Evolutionary conservation across 2,113 vertebrate genomes (phyloP).

Genomic region (Anarhynchus alexandrinus): DNA sequence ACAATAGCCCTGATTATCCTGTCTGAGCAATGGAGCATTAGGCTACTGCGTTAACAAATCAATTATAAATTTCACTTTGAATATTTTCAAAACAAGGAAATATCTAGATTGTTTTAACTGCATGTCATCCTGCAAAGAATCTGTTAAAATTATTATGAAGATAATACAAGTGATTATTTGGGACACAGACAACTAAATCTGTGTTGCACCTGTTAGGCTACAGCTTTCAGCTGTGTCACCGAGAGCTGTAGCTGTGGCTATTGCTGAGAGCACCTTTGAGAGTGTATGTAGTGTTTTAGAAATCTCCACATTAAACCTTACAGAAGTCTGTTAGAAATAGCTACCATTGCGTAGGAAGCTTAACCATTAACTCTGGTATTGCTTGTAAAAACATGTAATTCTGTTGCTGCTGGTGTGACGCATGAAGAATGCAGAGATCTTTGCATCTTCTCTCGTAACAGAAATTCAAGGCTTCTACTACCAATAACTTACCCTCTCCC

Average conservation of each 20-base stretch:
- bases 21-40: neutral
- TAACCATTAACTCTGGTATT: neutral
- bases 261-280: neutral
- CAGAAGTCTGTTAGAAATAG: neutral
- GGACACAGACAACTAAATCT: neutral
- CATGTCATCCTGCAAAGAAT: neutral
- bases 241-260: neutral
- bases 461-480: neutral
- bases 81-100: slow-evolving; percentile 12
- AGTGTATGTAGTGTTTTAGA: neutral
- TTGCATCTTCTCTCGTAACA: neutral
- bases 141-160: neutral
- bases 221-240: neutral
- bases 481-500: neutral
- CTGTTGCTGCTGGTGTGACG: neutral
- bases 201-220: neutral
- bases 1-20: neutral
- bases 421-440: neutral
- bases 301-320: neutral
- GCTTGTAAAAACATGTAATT: neutral
- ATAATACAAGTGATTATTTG: neutral
- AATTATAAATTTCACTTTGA: neutral
- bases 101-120: neutral
- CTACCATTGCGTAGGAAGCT: neutral
- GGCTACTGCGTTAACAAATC: neutral